These are phyloP conservation scores for Eublepharis macularius DNA, from an alignment of 2,113 vertebrate genomes.

Conservation along the genomic window DNA sequence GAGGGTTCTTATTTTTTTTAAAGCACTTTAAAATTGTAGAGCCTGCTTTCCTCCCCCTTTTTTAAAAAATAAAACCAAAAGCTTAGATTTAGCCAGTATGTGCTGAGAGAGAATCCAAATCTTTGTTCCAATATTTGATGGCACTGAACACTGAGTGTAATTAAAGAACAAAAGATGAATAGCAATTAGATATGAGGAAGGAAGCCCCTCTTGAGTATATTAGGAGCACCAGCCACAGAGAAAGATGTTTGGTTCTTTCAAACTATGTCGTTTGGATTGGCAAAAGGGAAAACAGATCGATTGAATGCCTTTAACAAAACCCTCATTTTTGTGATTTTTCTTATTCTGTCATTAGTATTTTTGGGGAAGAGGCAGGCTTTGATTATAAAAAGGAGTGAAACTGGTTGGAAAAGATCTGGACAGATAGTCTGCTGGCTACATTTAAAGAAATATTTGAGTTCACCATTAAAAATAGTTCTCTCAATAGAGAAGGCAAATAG, in stretches of 20 bases:
- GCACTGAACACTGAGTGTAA: slow-evolving; percentile 9
- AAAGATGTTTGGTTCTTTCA: slow-evolving; percentile 33
- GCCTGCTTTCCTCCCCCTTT: slow-evolving; percentile 25
- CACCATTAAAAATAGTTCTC: neutral
- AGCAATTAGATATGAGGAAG: slow-evolving; percentile 28
- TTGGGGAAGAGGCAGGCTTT: neutral
- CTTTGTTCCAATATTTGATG: slow-evolving; percentile 31
- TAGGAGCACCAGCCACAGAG: slow-evolving; percentile 14
- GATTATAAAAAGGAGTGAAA: neutral
- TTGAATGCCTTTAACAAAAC: slow-evolving; percentile 29
- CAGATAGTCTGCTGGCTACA: neutral
- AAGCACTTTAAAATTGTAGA: neutral
- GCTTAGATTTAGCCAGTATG: slow-evolving; percentile 33
- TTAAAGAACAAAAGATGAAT: slow-evolving; percentile 31
- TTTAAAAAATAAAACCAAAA: slow-evolving; percentile 33
- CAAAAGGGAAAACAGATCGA: slow-evolving; percentile 1
- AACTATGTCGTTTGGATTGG: neutral
- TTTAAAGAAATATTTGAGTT: slow-evolving; percentile 2
- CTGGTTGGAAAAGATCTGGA: slow-evolving; percentile 6
- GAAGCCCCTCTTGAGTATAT: slow-evolving; percentile 13
- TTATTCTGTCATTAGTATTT: slow-evolving; percentile 6
- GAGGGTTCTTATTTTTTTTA: slow-evolving; percentile 10
- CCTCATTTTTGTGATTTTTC: slow-evolving; percentile 25
- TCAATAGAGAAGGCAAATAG: no score
- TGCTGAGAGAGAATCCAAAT: slow-evolving; percentile 7